A percentile compares a stretch with the other conserved stretches of the same genome.
These are phyloP conservation scores for Napeogenes sylphis DNA, from an alignment of 2,888 invertebrate species.

Conservation along the genomic window DNA sequence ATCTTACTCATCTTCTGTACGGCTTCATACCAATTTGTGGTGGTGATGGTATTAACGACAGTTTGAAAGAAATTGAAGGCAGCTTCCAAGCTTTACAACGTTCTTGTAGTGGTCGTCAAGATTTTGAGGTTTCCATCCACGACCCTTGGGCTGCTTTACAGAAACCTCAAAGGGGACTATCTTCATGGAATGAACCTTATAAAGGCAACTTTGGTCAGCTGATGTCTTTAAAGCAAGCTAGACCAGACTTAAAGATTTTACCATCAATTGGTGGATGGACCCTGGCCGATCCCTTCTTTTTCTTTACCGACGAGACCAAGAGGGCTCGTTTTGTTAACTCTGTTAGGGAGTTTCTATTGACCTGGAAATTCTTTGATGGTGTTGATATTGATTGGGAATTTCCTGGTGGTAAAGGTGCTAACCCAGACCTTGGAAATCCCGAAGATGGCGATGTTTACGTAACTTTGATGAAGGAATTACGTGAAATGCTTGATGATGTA, in stretches of 20 bases:
- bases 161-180: constrained; percentile 68
- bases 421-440: constrained; percentile 65
- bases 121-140: constrained; percentile 70
- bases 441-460: constrained; percentile 66
- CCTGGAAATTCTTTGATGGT: constrained; percentile 74
- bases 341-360: constrained; percentile 67
- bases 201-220: constrained; percentile 72
- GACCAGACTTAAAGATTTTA: constrained; percentile 66
- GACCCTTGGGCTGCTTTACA: constrained; percentile 74
- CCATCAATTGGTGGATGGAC: constrained; percentile 73
- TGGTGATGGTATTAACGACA: constrained; percentile 73
- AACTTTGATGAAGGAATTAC: constrained; percentile 63
- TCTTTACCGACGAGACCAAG: constrained; percentile 62
- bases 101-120: constrained; percentile 70
- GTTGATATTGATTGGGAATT: constrained; percentile 75
- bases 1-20: constrained; percentile 67
- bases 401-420: constrained; percentile 73
- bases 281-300: constrained; percentile 71
- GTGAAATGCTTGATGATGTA: constrained; percentile 65
- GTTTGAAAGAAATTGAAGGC: constrained; percentile 72
- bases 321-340: constrained; percentile 65
- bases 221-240: constrained; percentile 70
- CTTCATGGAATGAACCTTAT: constrained; percentile 73
- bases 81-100: constrained; percentile 72
- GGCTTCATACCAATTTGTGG: constrained; percentile 73